Percentiles rank a stretch among this genome's conserved stretches.
These are phyloP conservation scores for Phenacoccus solenopsis DNA, from an alignment of 1,140 invertebrate genomes.

Conservation along the genomic window DNA sequence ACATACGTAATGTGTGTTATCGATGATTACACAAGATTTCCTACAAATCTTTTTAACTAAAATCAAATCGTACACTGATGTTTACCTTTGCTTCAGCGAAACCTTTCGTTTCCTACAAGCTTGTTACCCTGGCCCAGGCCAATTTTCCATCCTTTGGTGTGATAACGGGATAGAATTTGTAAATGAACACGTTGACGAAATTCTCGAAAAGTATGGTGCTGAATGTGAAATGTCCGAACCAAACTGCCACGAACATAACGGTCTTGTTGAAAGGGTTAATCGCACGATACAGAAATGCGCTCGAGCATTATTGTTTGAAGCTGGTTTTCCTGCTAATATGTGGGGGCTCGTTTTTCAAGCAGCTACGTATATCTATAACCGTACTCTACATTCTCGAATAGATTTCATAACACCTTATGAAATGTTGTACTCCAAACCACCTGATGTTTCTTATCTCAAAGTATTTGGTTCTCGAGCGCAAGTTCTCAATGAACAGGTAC, in stretches of 20 bases:
- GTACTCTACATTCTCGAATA: not conserved
- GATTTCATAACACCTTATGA: not conserved
- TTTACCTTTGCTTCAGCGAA: not conserved
- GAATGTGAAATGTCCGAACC: not conserved
- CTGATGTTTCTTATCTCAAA: not conserved
- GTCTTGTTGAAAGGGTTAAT: not conserved
- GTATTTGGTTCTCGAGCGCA: not conserved
- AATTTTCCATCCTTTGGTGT: not conserved
- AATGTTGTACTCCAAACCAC: not conserved
- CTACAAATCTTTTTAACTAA: not conserved
- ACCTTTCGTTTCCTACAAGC: not conserved
- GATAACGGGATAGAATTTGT: not conserved
- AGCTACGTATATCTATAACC: not conserved
- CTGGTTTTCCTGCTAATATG: not conserved
- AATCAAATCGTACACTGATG: not conserved
- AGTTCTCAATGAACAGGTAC: not conserved
- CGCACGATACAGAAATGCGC: not conserved
- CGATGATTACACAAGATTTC: not conserved
- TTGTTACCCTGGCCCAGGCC: not conserved
- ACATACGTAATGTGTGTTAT: not conserved
- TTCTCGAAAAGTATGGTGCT: not conserved
- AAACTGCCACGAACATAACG: not conserved
- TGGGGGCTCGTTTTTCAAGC: not conserved
- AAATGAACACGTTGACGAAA: not conserved
- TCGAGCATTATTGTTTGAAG: not conserved